Evolutionary conservation across 1,140 invertebrate species (phyloP).

Genomic region (Calephelis nemesis): DNA sequence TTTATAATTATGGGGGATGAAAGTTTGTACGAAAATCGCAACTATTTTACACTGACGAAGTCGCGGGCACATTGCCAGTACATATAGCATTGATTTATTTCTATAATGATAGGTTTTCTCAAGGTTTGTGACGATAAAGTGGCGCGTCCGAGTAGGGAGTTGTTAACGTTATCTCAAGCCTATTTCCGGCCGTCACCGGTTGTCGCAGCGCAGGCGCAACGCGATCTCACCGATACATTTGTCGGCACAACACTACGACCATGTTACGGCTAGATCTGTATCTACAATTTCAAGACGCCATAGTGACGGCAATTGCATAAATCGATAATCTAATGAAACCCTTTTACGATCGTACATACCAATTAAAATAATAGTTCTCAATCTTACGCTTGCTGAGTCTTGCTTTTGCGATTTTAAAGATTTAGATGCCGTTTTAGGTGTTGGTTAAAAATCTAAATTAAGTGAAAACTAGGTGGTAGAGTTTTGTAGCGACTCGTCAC

Average conservation of each 20-base stretch:
- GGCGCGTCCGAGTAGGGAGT: conserved; percentile 58
- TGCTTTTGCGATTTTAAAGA: conserved; percentile 22
- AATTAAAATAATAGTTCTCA: conserved; percentile 37
- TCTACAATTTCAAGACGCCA: conserved; percentile 45
- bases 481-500: too few species aligned
- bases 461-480: too few species aligned
- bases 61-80: too few species aligned
- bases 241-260: conserved; percentile 61
- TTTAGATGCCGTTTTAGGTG: neutral
- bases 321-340: conserved; percentile 65
- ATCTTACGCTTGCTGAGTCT: conserved; percentile 20
- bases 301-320: conserved; percentile 53
- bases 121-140: conserved; percentile 63
- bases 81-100: conserved; percentile 58
- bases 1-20: too few species aligned
- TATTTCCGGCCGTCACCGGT: conserved; percentile 73
- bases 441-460: too few species aligned
- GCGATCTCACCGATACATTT: conserved; percentile 73
- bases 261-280: conserved; percentile 52
- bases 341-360: conserved; percentile 41
- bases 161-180: conserved; percentile 72
- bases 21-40: too few species aligned
- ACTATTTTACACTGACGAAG: too few species aligned
- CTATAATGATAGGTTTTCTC: conserved; percentile 69
- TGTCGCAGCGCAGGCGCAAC: conserved; percentile 50